These are phyloP conservation scores for Eunapius fragilis DNA, from an alignment of 37 sponge, comb jelly and placozoan species.

Conservation along the genomic window DNA sequence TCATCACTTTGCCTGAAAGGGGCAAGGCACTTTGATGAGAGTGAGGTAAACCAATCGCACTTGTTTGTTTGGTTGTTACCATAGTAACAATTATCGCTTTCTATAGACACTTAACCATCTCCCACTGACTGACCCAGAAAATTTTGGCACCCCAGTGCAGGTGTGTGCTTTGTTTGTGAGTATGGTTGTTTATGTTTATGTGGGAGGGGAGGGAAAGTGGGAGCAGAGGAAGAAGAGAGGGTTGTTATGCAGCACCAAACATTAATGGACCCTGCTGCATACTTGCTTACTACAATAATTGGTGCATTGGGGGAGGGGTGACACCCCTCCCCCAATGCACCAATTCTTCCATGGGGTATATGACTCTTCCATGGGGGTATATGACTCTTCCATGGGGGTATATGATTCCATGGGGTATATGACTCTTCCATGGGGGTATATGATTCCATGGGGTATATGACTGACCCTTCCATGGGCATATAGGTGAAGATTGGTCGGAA, in stretches of 20 bases:
- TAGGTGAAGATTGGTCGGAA: constrained; percentile 15
- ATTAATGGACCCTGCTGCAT: too few species aligned
- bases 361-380: too few species aligned
- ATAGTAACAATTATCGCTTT: background rate
- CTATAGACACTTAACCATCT: constrained; percentile 77
- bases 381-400: too few species aligned
- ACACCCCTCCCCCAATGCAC: too few species aligned
- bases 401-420: background rate
- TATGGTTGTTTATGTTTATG: background rate
- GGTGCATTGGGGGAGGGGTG: too few species aligned
- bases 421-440: background rate
- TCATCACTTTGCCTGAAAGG: constrained; percentile 89
- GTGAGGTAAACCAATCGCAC: constrained; percentile 62
- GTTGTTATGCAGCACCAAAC: too few species aligned
- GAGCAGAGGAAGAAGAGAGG: too few species aligned
- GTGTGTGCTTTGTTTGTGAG: constrained; percentile 15
- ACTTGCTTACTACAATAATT: too few species aligned
- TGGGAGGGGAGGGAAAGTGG: too few species aligned
- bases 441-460: background rate
- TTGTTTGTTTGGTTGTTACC: background rate
- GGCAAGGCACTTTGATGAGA: constrained; percentile 84
- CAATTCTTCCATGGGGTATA: too few species aligned
- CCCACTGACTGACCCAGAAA: constrained; percentile 90
- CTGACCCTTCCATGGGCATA: background rate
- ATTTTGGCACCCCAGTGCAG: constrained; percentile 84